Percentiles rank a stretch among this genome's conserved stretches.
Evolutionary conservation across 2,888 invertebrate genomes (phyloP).

Genomic region (Craniophora ligustri): DNA sequence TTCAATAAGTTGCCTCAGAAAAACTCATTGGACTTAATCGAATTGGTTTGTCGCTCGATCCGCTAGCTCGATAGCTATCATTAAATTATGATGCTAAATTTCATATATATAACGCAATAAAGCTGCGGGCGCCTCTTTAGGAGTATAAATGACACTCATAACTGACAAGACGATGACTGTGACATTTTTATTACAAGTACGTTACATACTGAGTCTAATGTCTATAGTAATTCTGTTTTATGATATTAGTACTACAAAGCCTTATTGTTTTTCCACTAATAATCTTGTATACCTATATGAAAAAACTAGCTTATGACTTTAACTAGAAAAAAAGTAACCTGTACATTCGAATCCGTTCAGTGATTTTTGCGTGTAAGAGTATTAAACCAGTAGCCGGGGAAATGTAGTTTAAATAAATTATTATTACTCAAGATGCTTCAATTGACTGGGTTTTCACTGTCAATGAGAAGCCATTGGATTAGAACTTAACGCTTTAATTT

Average conservation of each 20-base stretch:
- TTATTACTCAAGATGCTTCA: slow-evolving; percentile 5
- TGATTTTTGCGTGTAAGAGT: too few relatives aligned
- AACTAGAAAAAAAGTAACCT: too few relatives aligned
- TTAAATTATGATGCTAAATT: slow-evolving; percentile 47
- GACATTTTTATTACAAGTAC: slow-evolving; percentile 16
- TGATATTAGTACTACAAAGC: slow-evolving; percentile 5
- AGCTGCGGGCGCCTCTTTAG: slow-evolving; percentile 19
- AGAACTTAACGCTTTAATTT: too few relatives aligned
- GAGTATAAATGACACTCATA: slow-evolving; percentile 21
- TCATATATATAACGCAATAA: slow-evolving; percentile 35
- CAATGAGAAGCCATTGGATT: slow-evolving; percentile 1
- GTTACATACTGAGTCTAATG: slow-evolving; percentile 7
- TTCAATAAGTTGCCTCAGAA: slow-evolving; percentile 29
- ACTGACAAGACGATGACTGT: slow-evolving; percentile 15
- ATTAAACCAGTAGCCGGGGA: too few relatives aligned
- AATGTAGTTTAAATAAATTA: too few relatives aligned
- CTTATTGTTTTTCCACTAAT: slow-evolving; percentile 15
- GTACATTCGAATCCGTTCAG: too few relatives aligned
- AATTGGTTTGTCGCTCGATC: slow-evolving; percentile 30
- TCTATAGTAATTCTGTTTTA: slow-evolving; percentile 29
- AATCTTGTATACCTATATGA: too few relatives aligned
- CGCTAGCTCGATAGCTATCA: slow-evolving; percentile 30
- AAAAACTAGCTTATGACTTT: too few relatives aligned
- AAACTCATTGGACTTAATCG: slow-evolving; percentile 38
- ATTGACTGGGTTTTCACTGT: background rate